Evolutionary conservation across 2,797 vertebrate genomes (phyloP).

Genomic region (Ctenopoma kingsleyae): DNA sequence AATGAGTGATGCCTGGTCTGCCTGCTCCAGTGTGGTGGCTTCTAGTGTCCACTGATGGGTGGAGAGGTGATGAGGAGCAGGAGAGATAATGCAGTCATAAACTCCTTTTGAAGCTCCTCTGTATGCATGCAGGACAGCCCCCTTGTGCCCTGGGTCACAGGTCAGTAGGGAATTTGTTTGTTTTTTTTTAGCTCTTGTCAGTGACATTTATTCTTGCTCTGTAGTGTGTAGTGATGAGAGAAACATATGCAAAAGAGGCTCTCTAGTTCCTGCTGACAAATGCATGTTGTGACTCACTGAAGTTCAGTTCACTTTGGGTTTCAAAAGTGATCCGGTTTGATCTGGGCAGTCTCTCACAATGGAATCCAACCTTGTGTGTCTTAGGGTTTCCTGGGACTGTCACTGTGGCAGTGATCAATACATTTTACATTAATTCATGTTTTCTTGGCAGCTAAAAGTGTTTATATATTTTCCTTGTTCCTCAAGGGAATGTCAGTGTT

Average conservation of each 20-base stretch:
- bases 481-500: slow-evolving; percentile 63
- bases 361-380: slow-evolving; percentile 47
- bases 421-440: slow-evolving; percentile 52
- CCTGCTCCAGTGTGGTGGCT: slow-evolving; percentile 72
- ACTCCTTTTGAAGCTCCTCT: slow-evolving; percentile 82
- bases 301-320: slow-evolving; percentile 66
- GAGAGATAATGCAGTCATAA: slow-evolving; percentile 81
- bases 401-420: slow-evolving; percentile 39
- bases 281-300: slow-evolving; percentile 58
- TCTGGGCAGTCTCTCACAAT: slow-evolving; percentile 18
- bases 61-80: slow-evolving; percentile 70
- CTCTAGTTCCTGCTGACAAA: slow-evolving; percentile 79
- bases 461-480: slow-evolving; percentile 74
- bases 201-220: slow-evolving; percentile 52
- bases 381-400: slow-evolving; percentile 36
- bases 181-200: slow-evolving; percentile 40
- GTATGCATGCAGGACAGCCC: slow-evolving; percentile 65
- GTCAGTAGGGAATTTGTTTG: slow-evolving; percentile 62
- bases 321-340: slow-evolving; percentile 44
- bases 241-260: slow-evolving; percentile 53
- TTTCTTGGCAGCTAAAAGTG: slow-evolving; percentile 75
- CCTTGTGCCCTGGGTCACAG: slow-evolving; percentile 62
- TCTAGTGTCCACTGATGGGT: slow-evolving; percentile 79
- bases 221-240: slow-evolving; percentile 41
- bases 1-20: slow-evolving; percentile 86